Conservation (phyloP, 2,113 vertebrate genomes). For the Perca flavescens region DNA sequence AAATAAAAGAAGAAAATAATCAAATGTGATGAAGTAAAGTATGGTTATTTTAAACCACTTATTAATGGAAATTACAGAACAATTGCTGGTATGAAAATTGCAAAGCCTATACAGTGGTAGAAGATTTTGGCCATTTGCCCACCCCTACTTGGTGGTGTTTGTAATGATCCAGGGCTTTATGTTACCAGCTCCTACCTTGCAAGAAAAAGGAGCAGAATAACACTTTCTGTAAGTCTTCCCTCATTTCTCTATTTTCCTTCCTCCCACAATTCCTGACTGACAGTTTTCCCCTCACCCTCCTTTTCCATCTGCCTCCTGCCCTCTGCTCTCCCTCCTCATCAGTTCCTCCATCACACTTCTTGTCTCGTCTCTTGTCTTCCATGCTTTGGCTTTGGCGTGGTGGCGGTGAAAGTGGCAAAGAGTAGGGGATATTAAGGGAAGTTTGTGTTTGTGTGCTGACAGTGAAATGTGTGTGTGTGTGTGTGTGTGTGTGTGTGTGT, state of each 20-base stretch:
- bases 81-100: too few relatives aligned
- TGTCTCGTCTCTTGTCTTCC: slow-evolving; percentile 54
- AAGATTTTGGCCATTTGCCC: too few relatives aligned
- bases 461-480: slow-evolving; percentile 1
- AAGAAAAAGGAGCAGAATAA: neutral
- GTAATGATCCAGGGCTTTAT: slow-evolving; percentile 11
- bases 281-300: slow-evolving; percentile 41
- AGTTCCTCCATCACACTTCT: slow-evolving; percentile 56
- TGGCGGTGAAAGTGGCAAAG: slow-evolving; percentile 14
- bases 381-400: slow-evolving; percentile 29
- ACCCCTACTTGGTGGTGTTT: neutral
- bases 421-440: neutral
- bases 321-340: slow-evolving; percentile 52
- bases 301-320: slow-evolving; percentile 45
- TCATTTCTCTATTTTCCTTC: slow-evolving; percentile 18
- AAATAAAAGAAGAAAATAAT: too few relatives aligned
- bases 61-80: too few relatives aligned
- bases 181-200: neutral
- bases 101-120: too few relatives aligned
- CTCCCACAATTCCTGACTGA: slow-evolving; percentile 43
- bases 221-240: slow-evolving; percentile 15
- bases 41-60: too few relatives aligned
- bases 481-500: slow-evolving; percentile 20
- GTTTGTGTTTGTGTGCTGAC: slow-evolving; percentile 20
- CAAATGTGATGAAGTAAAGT: too few relatives aligned